These are phyloP conservation scores for Drosophila kohkoa DNA, from an alignment of 1,140 invertebrate species.

Conservation along the genomic window DNA sequence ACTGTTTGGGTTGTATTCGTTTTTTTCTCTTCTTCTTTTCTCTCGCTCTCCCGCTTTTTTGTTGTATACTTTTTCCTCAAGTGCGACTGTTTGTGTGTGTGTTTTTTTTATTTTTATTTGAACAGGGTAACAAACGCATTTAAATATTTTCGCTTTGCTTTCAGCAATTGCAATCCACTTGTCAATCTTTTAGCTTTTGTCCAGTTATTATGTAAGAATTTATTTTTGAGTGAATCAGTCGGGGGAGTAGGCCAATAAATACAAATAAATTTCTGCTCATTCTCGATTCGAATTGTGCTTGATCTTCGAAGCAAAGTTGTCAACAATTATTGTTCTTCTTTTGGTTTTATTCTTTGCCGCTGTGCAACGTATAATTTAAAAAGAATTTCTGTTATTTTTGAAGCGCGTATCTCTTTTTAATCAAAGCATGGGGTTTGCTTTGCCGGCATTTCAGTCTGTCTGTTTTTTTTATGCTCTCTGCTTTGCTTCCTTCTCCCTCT, in stretches of 20 bases:
- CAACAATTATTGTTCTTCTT: neutral
- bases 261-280: neutral
- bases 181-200: constrained; percentile 33
- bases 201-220: constrained; percentile 65
- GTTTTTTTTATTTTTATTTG: constrained; percentile 61
- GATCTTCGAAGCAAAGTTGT: neutral
- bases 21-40: neutral
- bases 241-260: neutral
- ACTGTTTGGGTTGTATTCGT: constrained; percentile 56
- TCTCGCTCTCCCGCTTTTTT: constrained; percentile 13
- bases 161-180: constrained; percentile 48
- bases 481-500: constrained; percentile 6
- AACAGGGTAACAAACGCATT: constrained; percentile 75
- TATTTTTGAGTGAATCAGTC: neutral
- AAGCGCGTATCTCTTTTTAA: constrained; percentile 12
- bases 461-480: neutral
- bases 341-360: neutral
- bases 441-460: constrained; percentile 8
- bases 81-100: constrained; percentile 25
- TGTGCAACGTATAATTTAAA: neutral
- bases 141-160: constrained; percentile 62
- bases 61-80: constrained; percentile 23
- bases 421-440: constrained; percentile 33
- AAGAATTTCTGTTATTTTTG: constrained; percentile 26
- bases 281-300: neutral